Base-by-base conservation (phyloP, 2,797 vertebrate species). In the Trichosurus vulpecula region DNA sequence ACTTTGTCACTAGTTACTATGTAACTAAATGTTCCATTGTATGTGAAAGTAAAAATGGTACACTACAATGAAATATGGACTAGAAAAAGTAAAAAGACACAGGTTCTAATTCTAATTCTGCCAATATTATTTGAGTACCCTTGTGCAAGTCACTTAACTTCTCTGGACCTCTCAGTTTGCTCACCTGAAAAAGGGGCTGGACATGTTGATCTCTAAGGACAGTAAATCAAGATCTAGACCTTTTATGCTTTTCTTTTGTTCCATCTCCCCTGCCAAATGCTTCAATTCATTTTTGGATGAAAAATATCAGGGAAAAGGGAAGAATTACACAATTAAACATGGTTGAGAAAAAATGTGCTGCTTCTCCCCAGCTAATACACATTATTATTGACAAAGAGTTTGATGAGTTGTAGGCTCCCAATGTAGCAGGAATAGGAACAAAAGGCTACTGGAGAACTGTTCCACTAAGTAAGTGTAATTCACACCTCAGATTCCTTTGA, bases 21-120 rank as follows among this genome's bases (percentile, higher is more conserved):
- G 57, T 30, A 31, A 95, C 74, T 41, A 30, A 10, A 93, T 93
- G 19, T 66, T 97, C 22, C 93, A 58, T 92, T 89, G 57, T 0
- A 61, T 87, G 58, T 95, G 95, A 93, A 25, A 74, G n/a, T 52
- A 93, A 97, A 96, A 74, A 74, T 25, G 66, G 61, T n/a, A 2
- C 5, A 9, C 31, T 61, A 61, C 31, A 61, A 35, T 31, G 31
- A 61, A 61, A 10, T 61, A 13, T 13, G 35, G 31, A 35, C 58
- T 35, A 13, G 58, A 61, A 58, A 10, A 11, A 61, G 31, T 61
- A 61, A 61, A 35, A 61, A 61, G n/a, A 74, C 35, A 74, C 66
- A 41, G 61, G 16, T 41, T 74, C n/a, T 74, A 74, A 74, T 22
- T 41, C n/a, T 19, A 74, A 74, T 41, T 41, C n/a, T 74, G 35